Base-by-base conservation (phyloP, 1,140 invertebrate species). In the Drosophila takahashii region DNA sequence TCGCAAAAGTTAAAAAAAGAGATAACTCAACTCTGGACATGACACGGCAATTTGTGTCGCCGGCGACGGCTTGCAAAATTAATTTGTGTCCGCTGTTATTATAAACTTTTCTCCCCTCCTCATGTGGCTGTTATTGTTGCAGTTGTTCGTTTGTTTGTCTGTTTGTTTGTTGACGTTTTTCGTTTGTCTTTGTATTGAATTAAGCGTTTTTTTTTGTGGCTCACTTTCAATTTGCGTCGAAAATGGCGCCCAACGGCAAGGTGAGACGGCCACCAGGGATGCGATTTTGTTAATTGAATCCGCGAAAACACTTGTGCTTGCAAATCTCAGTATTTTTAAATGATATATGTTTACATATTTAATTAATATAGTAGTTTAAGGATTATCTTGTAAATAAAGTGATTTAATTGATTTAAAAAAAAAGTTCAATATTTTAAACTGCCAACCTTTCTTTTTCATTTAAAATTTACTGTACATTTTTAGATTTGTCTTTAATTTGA, bases 61-160 rank as follows among this genome's bases (percentile, higher is more conserved):
- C 58, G 79, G 50, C 84, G 76, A 86, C 79, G 83, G 79, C 71
- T 87, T 86, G 83, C 84, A 83, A 86, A 86, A 86, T 86, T 86
- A 86, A 86, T 86, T 86, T 86, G 83, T 86, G 81, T 81, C 83
- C 81, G 65, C 83, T 87, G 83, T 86, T 86, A 86, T 86, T 86
- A 86, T 87, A 85, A 84, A 79, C 60, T 80, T 84, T 79, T 69
- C 29, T 22, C 44, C 36, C 50, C 56, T 66, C 57, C 58, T 77
- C 61, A 47, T 48, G 72, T 36, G 60, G 58, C 48, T 77, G 47
- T 67, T 73, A 52, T 74, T 79, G 77, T 54, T 77, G 78, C 42
- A 78, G 62, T 71, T 59, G 77, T 51, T 64, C 53, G 67, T 50
- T 39, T 57, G 60, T 47, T 66, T 60, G 26, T 32, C 27, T 50